These are phyloP conservation scores for Anguilla rostrata DNA, from an alignment of 2,113 vertebrate genomes.

Conservation along the genomic window DNA sequence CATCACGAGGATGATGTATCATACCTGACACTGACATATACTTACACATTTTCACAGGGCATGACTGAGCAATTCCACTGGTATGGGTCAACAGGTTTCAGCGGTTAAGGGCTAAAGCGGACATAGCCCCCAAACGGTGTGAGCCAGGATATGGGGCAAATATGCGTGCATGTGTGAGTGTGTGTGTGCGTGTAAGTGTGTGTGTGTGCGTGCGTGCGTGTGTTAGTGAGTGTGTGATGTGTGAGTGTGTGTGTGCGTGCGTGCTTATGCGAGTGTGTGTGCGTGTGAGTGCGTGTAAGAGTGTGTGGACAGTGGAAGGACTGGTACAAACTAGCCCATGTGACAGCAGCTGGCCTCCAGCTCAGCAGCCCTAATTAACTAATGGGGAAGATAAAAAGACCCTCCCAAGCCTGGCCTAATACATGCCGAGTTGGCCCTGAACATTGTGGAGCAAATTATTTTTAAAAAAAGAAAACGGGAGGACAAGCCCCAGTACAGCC, in stretches of 20 bases:
- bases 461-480: background rate
- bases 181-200: background rate
- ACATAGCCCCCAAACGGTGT: background rate
- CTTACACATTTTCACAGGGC: background rate
- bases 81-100: background rate
- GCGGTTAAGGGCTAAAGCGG: background rate
- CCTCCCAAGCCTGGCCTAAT: background rate
- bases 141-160: background rate
- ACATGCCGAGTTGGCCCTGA: background rate
- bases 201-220: background rate
- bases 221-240: background rate
- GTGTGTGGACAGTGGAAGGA: background rate
- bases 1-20: no score
- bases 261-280: background rate
- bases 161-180: background rate
- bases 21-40: background rate
- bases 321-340: constrained; percentile 34
- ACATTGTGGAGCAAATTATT: background rate
- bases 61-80: background rate
- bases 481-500: background rate
- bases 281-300: background rate
- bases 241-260: background rate
- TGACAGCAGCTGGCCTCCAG: constrained; percentile 28
- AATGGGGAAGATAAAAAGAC: constrained; percentile 52
- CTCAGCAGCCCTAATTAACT: constrained; percentile 61